Evolutionary conservation across 1,140 invertebrate species (phyloP), one percentile per base, ranked within the genome.

Genomic region (Drosophila gunungcola): DNA sequence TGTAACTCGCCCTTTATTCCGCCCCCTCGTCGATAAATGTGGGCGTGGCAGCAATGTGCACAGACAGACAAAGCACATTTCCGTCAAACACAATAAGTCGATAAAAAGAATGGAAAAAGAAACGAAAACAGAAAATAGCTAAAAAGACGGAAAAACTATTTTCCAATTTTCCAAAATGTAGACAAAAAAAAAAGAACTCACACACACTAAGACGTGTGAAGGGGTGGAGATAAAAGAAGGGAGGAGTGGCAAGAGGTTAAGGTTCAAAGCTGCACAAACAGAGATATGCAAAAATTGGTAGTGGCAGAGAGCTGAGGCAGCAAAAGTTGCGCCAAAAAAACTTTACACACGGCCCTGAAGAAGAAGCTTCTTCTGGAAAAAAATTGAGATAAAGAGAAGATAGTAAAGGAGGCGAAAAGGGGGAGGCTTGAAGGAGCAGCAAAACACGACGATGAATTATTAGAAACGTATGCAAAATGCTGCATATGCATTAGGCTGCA

Each of bases 381-480:
- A 64, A 76, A 60, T 21, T 16, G 48, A 78, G 25, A 45, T 78
- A 72, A 60, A 72, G 45, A n/a, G 45, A n/a, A 65, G 46, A 80
- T 61, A 57, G 49, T 45, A 80, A 45, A 46, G 39, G 58, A 34
- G 42, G 36, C 25, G 39, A 52, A 65, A 51, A 27, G 4, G 48
- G 32, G 53, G 38, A 6, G 21, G 36, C 3, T 29, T n/a, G 60
- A 56, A 63, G 72, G 48, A 62, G 56, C 49, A 67, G 70, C 55
- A 73, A 81, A 81, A 81, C 74, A 82, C 53, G 69, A 65, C 83
- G 64, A 83, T 83, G 80, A 83, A 83, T 83, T 84, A 83, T 83
- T 83, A 75, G 80, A 79, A 83, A 83, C 75, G 80, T 83, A 83
- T 83, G 80, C 80, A 83, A 83, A 83, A 83, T 83, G 61, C 75